A percentile compares a stretch with the other conserved stretches of the same genome.
phyloP scores from a whole-genome alignment of 2,113 vertebrate species.

The Ahaetulla prasina region DNA sequence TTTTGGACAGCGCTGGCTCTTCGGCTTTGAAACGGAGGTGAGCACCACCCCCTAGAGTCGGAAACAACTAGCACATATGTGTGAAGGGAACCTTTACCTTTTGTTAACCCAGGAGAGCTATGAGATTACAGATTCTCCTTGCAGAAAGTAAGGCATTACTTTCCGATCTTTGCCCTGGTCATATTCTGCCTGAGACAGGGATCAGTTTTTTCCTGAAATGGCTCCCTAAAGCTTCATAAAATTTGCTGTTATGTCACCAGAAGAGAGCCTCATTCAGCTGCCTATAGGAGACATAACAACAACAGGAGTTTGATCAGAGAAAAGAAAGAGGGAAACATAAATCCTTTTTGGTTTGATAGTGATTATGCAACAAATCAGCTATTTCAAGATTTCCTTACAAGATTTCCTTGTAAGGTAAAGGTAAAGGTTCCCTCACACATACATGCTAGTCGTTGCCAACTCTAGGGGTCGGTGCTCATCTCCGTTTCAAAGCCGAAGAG shows the following conservation, averaged over 20 bases:
- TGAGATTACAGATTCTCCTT: not conserved
- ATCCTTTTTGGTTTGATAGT: constrained; percentile 29
- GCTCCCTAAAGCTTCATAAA: not conserved
- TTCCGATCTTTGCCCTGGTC: not conserved
- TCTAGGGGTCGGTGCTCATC: too few relatives aligned
- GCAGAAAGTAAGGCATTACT: not conserved
- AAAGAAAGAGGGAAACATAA: not conserved
- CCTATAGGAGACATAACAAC: not conserved
- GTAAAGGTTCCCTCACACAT: too few relatives aligned
- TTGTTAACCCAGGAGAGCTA: not conserved
- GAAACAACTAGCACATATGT: too few relatives aligned
- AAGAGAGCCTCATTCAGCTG: too few relatives aligned
- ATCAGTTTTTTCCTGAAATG: not conserved
- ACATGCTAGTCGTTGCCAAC: too few relatives aligned
- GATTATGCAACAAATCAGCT: constrained; percentile 3
- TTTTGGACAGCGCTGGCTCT: too few relatives aligned
- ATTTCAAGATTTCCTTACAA: too few relatives aligned
- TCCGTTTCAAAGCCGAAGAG: too few relatives aligned
- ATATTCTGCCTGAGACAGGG: not conserved
- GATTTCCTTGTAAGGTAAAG: too few relatives aligned
- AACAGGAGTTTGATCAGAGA: constrained; percentile 16
- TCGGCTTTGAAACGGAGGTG: too few relatives aligned
- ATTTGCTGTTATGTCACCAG: not conserved
- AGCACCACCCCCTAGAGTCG: too few relatives aligned
- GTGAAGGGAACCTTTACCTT: too few relatives aligned